A percentile compares a stretch with the other conserved stretches of the same genome.
Evolutionary conservation across 2,888 invertebrate species (phyloP).

Genomic region (Lepas anatifera): DNA sequence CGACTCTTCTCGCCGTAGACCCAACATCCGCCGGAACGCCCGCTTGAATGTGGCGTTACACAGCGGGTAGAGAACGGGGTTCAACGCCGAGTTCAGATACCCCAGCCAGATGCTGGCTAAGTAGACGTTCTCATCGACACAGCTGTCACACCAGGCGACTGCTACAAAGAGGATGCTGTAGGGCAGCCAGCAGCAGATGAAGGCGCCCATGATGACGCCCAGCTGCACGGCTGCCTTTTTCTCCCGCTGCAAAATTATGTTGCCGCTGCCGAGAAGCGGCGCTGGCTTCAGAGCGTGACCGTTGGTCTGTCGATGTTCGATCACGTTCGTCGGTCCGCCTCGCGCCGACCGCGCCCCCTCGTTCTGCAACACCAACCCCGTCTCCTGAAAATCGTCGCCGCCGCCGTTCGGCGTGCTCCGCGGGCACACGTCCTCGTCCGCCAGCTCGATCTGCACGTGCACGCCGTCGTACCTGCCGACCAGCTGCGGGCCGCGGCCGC

Average conservation of each 20-base stretch:
- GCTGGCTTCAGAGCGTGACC: neutral
- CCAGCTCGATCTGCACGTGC: neutral
- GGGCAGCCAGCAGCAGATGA: slow-evolving; percentile 46
- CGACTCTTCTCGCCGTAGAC: slow-evolving; percentile 16
- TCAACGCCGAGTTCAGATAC: slow-evolving; percentile 40
- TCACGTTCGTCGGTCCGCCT: slow-evolving; percentile 6
- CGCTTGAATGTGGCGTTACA: slow-evolving; percentile 39
- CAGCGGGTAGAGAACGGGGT: slow-evolving; percentile 40
- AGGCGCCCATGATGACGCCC: slow-evolving; percentile 46
- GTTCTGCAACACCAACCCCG: too few relatives aligned
- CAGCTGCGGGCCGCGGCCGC: slow-evolving; percentile 13
- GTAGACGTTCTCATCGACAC: slow-evolving; percentile 35
- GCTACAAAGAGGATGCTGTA: slow-evolving; percentile 45
- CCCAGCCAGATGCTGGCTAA: slow-evolving; percentile 41
- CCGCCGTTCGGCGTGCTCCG: too few relatives aligned
- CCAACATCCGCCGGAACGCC: slow-evolving; percentile 32
- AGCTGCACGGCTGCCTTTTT: slow-evolving; percentile 44
- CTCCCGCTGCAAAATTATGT: slow-evolving; percentile 24
- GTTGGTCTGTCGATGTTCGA: neutral
- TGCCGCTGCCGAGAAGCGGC: slow-evolving; percentile 14
- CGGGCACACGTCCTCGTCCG: slow-evolving; percentile 5
- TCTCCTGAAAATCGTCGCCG: too few relatives aligned
- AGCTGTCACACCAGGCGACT: slow-evolving; percentile 39
- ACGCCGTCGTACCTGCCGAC: neutral
- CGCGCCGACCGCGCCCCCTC: neutral